These are phyloP conservation scores for Agonopterix heracliana DNA, from an alignment of 2,888 invertebrate genomes.

Conservation along the genomic window DNA sequence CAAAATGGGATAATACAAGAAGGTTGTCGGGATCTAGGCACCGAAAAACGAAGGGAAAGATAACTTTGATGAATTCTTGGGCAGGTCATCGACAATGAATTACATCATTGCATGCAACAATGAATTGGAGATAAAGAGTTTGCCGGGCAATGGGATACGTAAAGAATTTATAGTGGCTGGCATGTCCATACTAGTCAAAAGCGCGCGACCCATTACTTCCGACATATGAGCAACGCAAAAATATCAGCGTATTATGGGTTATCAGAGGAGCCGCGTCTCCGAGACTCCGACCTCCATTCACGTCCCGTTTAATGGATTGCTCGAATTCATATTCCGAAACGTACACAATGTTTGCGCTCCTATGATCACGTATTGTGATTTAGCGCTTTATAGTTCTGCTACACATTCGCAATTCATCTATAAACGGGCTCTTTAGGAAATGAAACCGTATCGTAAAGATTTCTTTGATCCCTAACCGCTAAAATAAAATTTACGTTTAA, in stretches of 20 bases:
- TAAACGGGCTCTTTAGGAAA: constrained; percentile 15
- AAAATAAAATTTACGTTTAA: constrained; percentile 54
- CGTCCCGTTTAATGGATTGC: constrained; percentile 70
- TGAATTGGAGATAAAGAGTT: no score
- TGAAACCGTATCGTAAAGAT: constrained; percentile 17
- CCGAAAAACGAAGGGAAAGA: no score
- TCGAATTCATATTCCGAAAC: constrained; percentile 68
- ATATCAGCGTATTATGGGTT: constrained; percentile 75
- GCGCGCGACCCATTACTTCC: constrained; percentile 70
- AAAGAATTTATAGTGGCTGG: background rate
- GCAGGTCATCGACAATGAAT: no score
- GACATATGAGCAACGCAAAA: constrained; percentile 76
- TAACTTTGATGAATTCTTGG: no score
- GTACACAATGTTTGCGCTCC: constrained; percentile 59
- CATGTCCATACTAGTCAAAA: constrained; percentile 40
- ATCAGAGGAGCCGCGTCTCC: constrained; percentile 69
- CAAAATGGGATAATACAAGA: no score
- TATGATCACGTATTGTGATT: constrained; percentile 64
- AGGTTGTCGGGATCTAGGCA: no score
- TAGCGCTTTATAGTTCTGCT: constrained; percentile 42
- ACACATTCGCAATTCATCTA: background rate
- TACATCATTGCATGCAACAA: no score
- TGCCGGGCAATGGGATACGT: no score
- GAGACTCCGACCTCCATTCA: constrained; percentile 56
- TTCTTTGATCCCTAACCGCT: background rate